These are phyloP conservation scores for Drosophila ogumai DNA, from an alignment of 1,140 invertebrate species.

Conservation along the genomic window DNA sequence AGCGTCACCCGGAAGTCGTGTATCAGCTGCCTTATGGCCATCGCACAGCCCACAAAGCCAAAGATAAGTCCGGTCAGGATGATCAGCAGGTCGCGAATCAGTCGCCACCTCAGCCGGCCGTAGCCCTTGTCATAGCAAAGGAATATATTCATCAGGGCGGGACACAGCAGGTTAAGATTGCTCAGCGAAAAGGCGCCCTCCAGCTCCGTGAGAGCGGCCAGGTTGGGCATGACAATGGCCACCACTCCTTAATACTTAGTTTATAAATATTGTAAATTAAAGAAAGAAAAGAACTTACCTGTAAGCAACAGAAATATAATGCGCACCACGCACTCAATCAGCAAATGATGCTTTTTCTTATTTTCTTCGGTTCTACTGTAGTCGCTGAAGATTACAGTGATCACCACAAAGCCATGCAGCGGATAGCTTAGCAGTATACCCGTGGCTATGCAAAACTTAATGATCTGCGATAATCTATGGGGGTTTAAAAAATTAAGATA, in stretches of 20 bases:
- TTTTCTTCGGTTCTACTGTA: neutral
- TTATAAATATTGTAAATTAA: too few relatives aligned
- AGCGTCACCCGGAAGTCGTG: conserved; percentile 44
- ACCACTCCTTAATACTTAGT: conserved; percentile 30
- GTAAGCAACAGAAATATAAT: conserved; percentile 49
- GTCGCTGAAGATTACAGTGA: conserved; percentile 62
- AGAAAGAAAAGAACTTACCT: conserved; percentile 14
- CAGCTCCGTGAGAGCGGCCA: conserved; percentile 66
- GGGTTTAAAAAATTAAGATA: neutral
- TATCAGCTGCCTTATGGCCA: conserved; percentile 56
- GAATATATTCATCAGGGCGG: conserved; percentile 61
- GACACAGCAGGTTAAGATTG: conserved; percentile 66
- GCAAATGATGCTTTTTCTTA: neutral
- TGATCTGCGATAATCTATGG: conserved; percentile 53
- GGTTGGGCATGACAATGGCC: conserved; percentile 57
- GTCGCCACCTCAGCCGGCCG: conserved; percentile 54
- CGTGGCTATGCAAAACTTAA: conserved; percentile 51
- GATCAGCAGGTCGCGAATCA: conserved; percentile 53
- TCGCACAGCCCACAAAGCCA: conserved; percentile 53
- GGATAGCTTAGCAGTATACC: conserved; percentile 70
- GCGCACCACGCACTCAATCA: conserved; percentile 39
- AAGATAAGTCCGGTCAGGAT: conserved; percentile 58
- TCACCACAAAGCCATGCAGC: conserved; percentile 59
- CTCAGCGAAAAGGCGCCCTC: conserved; percentile 67
- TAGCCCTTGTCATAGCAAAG: conserved; percentile 55